Base-by-base conservation (phyloP, 1,140 invertebrate genomes). In the Drosophila kikkawai region DNA sequence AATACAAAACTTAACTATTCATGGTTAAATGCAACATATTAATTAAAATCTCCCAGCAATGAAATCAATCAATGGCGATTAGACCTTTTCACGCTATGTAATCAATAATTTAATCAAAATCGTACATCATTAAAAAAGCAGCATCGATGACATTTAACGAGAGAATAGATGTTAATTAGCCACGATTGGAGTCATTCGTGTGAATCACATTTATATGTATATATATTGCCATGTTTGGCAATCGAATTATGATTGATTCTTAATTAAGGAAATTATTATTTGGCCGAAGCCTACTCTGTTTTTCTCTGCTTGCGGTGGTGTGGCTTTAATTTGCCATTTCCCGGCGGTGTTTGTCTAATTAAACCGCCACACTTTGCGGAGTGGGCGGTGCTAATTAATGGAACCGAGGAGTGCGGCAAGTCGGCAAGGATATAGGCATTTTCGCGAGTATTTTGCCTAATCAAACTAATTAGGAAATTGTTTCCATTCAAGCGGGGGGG, bases 391-490 rank as follows among this genome's bases (percentile, higher is more conserved):
- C 63, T 55, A 68, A 68, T 76, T 77, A 77, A 60, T 53, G 50
- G 39, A 51, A 42, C 50, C 50, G 32, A 66, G 74, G 22, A 56
- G 55, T 56, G 74, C 8, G 74, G 53, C 36, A 64, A 47, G 47
- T 73, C 47, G 34, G 64, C 45, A 34, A 22, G 65, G 22, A 57
- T 75, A 66, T 58, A 51, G 74, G 67, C 67, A 73, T 71, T 71
- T 68, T 71, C 44, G 68, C 68, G 68, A 71, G 41, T 41, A 58
- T 48, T 58, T 39, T 45, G 29, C 70, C 69, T 73, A 73, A 73
- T 73, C 69, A 73, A 76, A 76, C 64, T 77, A 78, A 78, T 78
- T 78, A 77, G 75, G 56, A 77, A 69, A 69, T 78, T 77, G 76
- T 61, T 78, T 57, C 65, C 29, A 59, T 51, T 55, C 32, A 34